Evolutionary conservation across 1,140 invertebrate genomes (phyloP).

Genomic region (Pseudomyrmex flavicornis): DNA sequence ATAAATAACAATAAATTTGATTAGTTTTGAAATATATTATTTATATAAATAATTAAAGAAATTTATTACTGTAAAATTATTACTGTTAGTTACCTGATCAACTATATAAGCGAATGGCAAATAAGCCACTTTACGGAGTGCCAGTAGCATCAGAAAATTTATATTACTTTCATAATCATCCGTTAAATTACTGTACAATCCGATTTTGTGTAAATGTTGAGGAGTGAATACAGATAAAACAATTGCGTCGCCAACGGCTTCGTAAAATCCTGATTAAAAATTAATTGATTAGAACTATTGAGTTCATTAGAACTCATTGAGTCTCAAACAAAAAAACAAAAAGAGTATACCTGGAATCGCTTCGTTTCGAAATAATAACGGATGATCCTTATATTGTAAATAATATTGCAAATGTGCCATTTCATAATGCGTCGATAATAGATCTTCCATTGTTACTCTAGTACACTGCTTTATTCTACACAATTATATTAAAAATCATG

Average conservation of each 20-base stretch:
- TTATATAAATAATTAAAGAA: neutral
- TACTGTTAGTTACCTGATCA: slow-evolving; percentile 87
- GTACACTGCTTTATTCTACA: slow-evolving; percentile 96
- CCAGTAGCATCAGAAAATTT: slow-evolving; percentile 93
- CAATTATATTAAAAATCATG: slow-evolving; percentile 56
- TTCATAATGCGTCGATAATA: slow-evolving; percentile 94
- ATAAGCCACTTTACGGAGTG: slow-evolving; percentile 93
- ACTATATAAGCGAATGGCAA: slow-evolving; percentile 91
- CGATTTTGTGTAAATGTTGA: slow-evolving; percentile 90
- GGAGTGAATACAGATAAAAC: slow-evolving; percentile 91
- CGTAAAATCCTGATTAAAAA: slow-evolving; percentile 90
- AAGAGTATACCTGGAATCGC: slow-evolving; percentile 89
- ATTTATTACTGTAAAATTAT: neutral
- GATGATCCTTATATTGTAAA: slow-evolving; percentile 91
- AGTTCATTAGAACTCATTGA: neutral
- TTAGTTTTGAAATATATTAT: slow-evolving; percentile 1
- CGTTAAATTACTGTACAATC: slow-evolving; percentile 89
- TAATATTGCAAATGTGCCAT: slow-evolving; percentile 95
- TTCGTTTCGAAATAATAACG: slow-evolving; percentile 90
- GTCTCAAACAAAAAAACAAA: neutral
- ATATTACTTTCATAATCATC: slow-evolving; percentile 90
- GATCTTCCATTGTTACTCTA: slow-evolving; percentile 91
- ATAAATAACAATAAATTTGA: slow-evolving; percentile 2
- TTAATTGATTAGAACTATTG: neutral
- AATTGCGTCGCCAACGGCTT: slow-evolving; percentile 95